phyloP scores from a whole-genome alignment of 2,113 vertebrate species.

The Penelope pileata region DNA sequence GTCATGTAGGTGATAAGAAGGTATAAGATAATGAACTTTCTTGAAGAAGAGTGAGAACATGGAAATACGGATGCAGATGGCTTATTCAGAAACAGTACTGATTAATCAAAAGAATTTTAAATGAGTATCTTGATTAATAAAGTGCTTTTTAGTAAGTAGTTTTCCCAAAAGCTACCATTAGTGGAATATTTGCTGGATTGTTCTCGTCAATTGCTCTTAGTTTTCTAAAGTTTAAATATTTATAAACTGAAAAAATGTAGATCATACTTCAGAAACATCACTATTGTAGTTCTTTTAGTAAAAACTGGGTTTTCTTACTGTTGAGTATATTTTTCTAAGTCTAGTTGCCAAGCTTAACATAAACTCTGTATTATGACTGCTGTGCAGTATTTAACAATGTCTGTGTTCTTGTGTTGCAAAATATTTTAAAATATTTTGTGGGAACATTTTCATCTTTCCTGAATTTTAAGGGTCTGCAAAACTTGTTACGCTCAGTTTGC shows the following conservation, averaged over 20 bases:
- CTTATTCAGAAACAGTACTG: background rate
- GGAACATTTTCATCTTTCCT: background rate
- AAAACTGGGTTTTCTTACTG: background rate
- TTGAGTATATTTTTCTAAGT: background rate
- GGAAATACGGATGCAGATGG: background rate
- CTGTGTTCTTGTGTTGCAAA: background rate
- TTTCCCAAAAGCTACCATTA: background rate
- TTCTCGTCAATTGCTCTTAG: background rate
- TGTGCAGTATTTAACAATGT: background rate
- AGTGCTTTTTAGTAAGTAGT: background rate
- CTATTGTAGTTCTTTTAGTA: background rate
- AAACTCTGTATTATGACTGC: background rate
- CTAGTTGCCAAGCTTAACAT: background rate
- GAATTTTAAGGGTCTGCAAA: background rate
- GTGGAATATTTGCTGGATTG: background rate
- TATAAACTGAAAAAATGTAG: background rate
- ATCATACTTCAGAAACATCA: background rate
- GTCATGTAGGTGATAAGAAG: background rate
- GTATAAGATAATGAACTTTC: background rate
- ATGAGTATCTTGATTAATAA: background rate
- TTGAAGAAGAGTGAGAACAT: background rate
- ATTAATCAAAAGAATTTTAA: background rate
- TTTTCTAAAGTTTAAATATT: background rate
- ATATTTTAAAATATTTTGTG: background rate
- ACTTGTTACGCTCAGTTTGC: background rate